phyloP scores from a whole-genome alignment of 2,888 invertebrate genomes.

The Eumacrocentrus americanus region DNA sequence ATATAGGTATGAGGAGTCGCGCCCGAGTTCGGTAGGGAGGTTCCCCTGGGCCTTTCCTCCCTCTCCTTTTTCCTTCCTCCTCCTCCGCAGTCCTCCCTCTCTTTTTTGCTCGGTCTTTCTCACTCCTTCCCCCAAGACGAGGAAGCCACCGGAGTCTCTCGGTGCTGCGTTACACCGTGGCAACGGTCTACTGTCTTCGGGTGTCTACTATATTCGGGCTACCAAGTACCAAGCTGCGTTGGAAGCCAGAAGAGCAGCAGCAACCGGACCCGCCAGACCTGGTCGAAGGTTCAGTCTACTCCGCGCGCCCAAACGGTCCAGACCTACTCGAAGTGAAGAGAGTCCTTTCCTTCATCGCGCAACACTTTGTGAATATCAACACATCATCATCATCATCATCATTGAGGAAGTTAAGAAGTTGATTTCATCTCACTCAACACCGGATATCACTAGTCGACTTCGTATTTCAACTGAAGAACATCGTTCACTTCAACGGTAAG shows the following conservation, averaged over 20 bases:
- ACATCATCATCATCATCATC: too few relatives aligned
- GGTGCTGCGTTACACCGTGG: slow-evolving; percentile 49
- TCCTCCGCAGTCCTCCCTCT: neutral
- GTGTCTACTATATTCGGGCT: slow-evolving; percentile 58
- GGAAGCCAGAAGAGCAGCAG: slow-evolving; percentile 42
- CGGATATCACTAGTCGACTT: too few relatives aligned
- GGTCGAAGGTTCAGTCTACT: slow-evolving; percentile 59
- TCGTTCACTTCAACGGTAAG: too few relatives aligned
- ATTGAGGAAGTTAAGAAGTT: too few relatives aligned
- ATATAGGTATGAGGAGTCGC: slow-evolving; percentile 32
- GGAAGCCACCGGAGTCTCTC: slow-evolving; percentile 45
- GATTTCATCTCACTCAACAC: too few relatives aligned
- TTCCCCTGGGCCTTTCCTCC: slow-evolving; percentile 38
- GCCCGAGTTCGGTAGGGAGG: slow-evolving; percentile 60
- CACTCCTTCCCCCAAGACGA: slow-evolving; percentile 15
- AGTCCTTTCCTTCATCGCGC: too few relatives aligned
- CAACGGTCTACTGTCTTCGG: slow-evolving; percentile 59
- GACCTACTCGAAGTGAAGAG: too few relatives aligned
- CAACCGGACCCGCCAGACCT: slow-evolving; percentile 36
- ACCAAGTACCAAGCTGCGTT: slow-evolving; percentile 49
- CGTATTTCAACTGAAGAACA: too few relatives aligned
- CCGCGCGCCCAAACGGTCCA: slow-evolving; percentile 62
- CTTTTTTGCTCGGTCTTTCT: slow-evolving; percentile 9
- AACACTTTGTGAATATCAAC: too few relatives aligned
- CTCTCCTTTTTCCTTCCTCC: slow-evolving; percentile 8